Evolutionary conservation across 1,140 invertebrate species (phyloP).

Genomic region (Drosophila parabipectinata): DNA sequence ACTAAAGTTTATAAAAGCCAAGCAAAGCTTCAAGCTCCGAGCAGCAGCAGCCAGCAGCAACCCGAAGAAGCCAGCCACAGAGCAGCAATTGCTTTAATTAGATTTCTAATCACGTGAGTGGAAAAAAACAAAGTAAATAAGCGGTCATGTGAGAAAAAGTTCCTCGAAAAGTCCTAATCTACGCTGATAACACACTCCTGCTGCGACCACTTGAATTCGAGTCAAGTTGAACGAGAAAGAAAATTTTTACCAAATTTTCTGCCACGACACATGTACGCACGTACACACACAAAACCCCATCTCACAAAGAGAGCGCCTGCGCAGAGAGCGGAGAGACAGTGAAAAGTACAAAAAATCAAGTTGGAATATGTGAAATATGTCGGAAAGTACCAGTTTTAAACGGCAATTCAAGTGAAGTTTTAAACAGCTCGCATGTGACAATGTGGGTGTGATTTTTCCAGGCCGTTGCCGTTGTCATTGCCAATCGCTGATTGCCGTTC

Average conservation of each 20-base stretch:
- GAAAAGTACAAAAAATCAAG: slow-evolving; percentile 18
- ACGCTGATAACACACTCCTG: slow-evolving; percentile 43
- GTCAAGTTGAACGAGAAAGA: slow-evolving; percentile 18
- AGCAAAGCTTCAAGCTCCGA: slow-evolving; percentile 48
- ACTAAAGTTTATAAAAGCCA: slow-evolving; percentile 80
- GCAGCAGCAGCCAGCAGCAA: slow-evolving; percentile 73
- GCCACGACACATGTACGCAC: slow-evolving; percentile 67
- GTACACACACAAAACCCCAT: slow-evolving; percentile 30
- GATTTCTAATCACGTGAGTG: slow-evolving; percentile 82
- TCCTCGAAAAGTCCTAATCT: slow-evolving; percentile 17
- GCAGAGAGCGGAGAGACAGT: slow-evolving; percentile 13
- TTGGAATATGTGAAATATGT: slow-evolving; percentile 16
- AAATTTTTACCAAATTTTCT: slow-evolving; percentile 62
- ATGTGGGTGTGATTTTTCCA: slow-evolving; percentile 67
- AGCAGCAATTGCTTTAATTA: slow-evolving; percentile 77
- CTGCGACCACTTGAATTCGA: slow-evolving; percentile 36
- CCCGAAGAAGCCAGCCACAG: slow-evolving; percentile 69
- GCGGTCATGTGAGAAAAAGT: slow-evolving; percentile 59
- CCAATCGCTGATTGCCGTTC: slow-evolving; percentile 63
- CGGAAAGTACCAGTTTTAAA: slow-evolving; percentile 31
- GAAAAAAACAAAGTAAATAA: slow-evolving; percentile 27
- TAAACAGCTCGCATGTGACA: slow-evolving; percentile 57
- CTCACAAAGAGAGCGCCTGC: slow-evolving; percentile 9
- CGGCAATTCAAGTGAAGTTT: slow-evolving; percentile 31
- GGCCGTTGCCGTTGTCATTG: slow-evolving; percentile 55